Percentiles rank a stretch among this genome's conserved stretches.
Conservation (phyloP, 1,140 invertebrate genomes). For the Atta colombica region DNA sequence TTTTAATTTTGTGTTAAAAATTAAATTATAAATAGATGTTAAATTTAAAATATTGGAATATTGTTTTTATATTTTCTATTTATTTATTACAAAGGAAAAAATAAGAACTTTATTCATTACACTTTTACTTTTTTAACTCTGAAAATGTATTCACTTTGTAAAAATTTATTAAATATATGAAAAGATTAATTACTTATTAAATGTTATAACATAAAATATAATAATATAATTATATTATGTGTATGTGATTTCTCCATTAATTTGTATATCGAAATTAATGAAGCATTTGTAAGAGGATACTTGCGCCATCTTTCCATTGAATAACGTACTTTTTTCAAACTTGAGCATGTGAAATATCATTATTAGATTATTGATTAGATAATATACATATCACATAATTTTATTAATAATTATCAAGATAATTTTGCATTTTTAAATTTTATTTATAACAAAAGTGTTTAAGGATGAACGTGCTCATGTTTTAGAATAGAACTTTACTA, state of each 20-base stretch:
- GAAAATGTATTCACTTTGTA: background rate
- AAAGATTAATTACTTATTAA: background rate
- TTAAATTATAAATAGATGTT: constrained; percentile 1
- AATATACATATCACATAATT: background rate
- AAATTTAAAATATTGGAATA: background rate
- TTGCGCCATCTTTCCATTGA: constrained; percentile 4
- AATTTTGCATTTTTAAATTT: background rate
- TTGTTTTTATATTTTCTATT: background rate
- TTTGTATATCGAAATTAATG: background rate
- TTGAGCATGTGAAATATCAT: background rate
- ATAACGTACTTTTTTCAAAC: background rate
- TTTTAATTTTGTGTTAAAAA: background rate
- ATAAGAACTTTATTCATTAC: background rate
- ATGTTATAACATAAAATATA: background rate
- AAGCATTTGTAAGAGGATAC: background rate
- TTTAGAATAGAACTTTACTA: too few species aligned
- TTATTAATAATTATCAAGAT: background rate
- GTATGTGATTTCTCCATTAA: background rate
- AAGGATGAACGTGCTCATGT: too few species aligned
- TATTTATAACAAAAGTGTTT: background rate
- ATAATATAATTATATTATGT: background rate
- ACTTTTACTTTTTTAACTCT: background rate
- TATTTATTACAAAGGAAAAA: background rate
- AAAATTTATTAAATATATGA: constrained; percentile 6
- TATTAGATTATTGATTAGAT: background rate